A percentile compares a stretch with the other conserved stretches of the same genome.
phyloP scores from a whole-genome alignment of 2,113 vertebrate genomes.

The Procapra przewalskii region DNA sequence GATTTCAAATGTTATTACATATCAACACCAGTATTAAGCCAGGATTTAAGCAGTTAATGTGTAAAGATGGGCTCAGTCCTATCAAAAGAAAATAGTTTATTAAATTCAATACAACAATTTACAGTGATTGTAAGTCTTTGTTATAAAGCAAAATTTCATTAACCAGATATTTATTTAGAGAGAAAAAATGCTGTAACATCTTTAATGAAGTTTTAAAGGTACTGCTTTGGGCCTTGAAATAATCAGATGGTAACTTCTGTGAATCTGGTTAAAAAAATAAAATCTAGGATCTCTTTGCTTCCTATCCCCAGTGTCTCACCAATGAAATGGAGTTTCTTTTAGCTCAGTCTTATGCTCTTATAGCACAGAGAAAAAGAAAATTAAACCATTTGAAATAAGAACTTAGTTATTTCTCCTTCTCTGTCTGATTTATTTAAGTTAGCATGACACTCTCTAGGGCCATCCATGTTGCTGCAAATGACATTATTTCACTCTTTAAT shows the following conservation, averaged over 20 bases:
- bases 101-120: neutral
- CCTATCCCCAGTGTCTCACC: neutral
- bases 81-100: slow-evolving; percentile 32
- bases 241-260: neutral
- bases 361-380: neutral
- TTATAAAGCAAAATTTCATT: slow-evolving; percentile 37
- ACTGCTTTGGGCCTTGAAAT: neutral
- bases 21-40: neutral
- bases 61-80: neutral
- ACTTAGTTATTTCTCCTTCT: neutral
- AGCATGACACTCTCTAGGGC: neutral
- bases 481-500: neutral
- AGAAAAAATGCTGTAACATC: neutral
- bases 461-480: neutral
- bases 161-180: slow-evolving; percentile 20
- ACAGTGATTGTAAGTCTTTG: neutral
- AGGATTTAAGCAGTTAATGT: neutral
- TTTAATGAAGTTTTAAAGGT: slow-evolving; percentile 10
- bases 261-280: neutral
- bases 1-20: neutral
- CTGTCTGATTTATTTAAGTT: neutral
- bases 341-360: neutral
- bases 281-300: neutral
- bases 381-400: neutral
- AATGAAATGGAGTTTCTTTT: neutral